Evolutionary conservation across 2,797 vertebrate species (phyloP).

Genomic region (Ambastaia sidthimunki): DNA sequence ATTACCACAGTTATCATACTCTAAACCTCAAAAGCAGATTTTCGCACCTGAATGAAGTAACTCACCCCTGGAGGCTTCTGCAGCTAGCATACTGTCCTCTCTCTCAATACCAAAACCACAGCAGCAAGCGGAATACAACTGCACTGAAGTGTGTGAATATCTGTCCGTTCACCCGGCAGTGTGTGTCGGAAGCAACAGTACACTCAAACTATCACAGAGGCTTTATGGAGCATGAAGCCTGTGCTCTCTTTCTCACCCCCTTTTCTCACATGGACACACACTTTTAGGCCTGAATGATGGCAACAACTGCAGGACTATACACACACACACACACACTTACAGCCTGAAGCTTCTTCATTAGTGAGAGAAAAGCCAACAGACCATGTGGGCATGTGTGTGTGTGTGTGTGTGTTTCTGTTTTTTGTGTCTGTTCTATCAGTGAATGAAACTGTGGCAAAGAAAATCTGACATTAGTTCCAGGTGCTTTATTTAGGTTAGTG

Average conservation of each 20-base stretch:
- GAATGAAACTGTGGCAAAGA: slow-evolving; percentile 50
- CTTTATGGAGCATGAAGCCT: slow-evolving; percentile 79
- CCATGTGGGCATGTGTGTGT: slow-evolving; percentile 62
- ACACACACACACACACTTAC: slow-evolving; percentile 58
- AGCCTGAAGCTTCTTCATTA: slow-evolving; percentile 74
- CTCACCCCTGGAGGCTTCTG: slow-evolving; percentile 80
- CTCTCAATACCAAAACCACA: slow-evolving; percentile 64
- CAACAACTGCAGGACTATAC: slow-evolving; percentile 82
- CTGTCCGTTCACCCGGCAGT: slow-evolving; percentile 40
- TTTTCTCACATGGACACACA: slow-evolving; percentile 60
- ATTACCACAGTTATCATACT: not conserved
- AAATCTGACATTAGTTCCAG: slow-evolving; percentile 64
- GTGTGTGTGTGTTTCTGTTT: slow-evolving; percentile 39
- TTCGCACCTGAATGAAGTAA: slow-evolving; percentile 35
- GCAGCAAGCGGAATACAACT: slow-evolving; percentile 10
- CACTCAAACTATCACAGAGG: slow-evolving; percentile 76
- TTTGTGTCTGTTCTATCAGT: slow-evolving; percentile 52
- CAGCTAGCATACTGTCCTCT: slow-evolving; percentile 81
- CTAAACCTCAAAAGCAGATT: not conserved
- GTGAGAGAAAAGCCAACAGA: slow-evolving; percentile 76
- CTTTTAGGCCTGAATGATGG: slow-evolving; percentile 83
- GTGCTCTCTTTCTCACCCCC: slow-evolving; percentile 62
- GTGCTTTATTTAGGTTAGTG: slow-evolving; percentile 64
- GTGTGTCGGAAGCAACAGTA: slow-evolving; percentile 75
- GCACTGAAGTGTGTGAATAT: slow-evolving; percentile 7